Percentiles rank a stretch among this genome's conserved stretches.
These are phyloP conservation scores for Machaerirhynchus nigripectus DNA, from an alignment of 2,113 vertebrate species.

Conservation along the genomic window DNA sequence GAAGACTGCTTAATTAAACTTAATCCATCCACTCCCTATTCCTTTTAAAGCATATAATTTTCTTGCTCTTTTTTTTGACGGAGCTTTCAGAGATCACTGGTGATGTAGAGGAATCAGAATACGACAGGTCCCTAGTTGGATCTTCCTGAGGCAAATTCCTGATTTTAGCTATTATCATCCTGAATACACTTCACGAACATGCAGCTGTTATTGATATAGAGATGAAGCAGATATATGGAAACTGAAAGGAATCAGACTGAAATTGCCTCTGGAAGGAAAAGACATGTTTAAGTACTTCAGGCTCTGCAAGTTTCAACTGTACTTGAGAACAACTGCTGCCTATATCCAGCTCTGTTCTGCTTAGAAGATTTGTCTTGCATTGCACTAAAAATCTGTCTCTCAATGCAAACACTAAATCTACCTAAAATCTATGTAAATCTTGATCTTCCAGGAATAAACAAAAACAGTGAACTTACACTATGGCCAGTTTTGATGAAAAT, in stretches of 20 bases:
- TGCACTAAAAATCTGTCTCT: not conserved
- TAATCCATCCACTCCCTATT: not conserved
- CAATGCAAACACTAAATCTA: not conserved
- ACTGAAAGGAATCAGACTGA: not conserved
- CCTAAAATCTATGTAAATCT: not conserved
- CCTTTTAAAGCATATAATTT: not conserved
- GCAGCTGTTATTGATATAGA: not conserved
- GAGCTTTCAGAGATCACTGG: not conserved
- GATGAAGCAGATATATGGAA: not conserved
- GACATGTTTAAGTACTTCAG: not conserved
- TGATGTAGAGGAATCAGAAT: not conserved
- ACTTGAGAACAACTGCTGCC: not conserved
- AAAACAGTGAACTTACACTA: not conserved
- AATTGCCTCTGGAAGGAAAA: not conserved
- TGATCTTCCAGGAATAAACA: not conserved
- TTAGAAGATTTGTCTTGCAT: not conserved
- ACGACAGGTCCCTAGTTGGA: not conserved
- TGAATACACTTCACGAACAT: not conserved
- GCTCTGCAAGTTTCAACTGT: not conserved
- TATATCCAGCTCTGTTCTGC: not conserved
- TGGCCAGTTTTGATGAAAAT: not conserved
- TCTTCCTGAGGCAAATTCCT: not conserved
- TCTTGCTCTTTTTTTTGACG: not conserved
- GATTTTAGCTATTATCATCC: not conserved
- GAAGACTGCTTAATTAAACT: not conserved